A percentile compares a stretch with the other conserved stretches of the same genome.
Evolutionary conservation across 2,113 vertebrate species (phyloP).

Genomic region (Axis porcinus): DNA sequence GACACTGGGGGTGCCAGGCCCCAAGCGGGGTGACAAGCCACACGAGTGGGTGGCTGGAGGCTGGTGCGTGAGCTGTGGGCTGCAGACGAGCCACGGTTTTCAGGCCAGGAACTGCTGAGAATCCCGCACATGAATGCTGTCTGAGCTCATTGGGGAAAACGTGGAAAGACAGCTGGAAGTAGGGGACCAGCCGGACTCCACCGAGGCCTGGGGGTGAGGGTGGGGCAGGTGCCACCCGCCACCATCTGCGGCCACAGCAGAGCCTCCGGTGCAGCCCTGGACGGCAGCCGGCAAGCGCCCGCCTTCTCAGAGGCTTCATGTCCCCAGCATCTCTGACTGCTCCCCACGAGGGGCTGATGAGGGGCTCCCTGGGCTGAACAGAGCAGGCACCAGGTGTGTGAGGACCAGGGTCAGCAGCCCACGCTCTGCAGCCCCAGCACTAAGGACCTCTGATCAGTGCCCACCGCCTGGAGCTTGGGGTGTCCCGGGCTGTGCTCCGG

Average conservation of each 20-base stretch:
- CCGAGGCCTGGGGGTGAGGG: neutral
- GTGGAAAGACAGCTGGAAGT: neutral
- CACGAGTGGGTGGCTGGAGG: rapidly evolving
- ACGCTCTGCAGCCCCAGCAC: rapidly evolving
- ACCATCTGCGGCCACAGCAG: neutral
- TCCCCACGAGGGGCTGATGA: neutral
- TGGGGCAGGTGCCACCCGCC: rapidly evolving
- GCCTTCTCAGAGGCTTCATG: rapidly evolving
- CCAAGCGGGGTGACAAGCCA: rapidly evolving
- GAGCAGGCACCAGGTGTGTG: neutral
- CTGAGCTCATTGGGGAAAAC: rapidly evolving
- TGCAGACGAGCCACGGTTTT: rapidly evolving
- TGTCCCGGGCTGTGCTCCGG: neutral
- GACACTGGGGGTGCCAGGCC: neutral
- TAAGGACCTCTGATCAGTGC: too few species aligned
- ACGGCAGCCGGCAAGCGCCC: rapidly evolving
- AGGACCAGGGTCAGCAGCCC: neutral
- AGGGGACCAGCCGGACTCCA: neutral
- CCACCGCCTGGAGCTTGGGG: rapidly evolving
- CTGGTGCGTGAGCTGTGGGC: rapidly evolving
- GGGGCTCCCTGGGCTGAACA: neutral
- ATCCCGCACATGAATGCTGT: rapidly evolving
- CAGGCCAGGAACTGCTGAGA: rapidly evolving
- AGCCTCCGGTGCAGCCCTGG: rapidly evolving
- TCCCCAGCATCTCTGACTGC: neutral